phyloP scores from a whole-genome alignment of 2,888 invertebrate species.

The Rhodophaea formosa region DNA sequence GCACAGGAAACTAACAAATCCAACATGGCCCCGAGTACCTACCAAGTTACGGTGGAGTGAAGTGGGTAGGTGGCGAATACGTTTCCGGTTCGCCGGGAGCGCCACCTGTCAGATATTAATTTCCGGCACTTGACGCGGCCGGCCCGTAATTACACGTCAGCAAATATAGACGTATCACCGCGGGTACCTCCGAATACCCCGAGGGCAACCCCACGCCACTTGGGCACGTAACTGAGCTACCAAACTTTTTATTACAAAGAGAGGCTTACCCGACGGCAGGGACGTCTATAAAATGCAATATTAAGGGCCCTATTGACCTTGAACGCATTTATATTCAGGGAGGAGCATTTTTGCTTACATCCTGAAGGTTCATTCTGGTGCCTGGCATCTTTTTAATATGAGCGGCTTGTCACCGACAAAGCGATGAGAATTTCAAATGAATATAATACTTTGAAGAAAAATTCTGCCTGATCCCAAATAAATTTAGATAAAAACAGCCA shows the following conservation, averaged over 20 bases:
- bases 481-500: too few species aligned
- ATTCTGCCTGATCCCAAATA: too few species aligned
- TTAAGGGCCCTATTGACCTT: conserved; percentile 18
- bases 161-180: conserved; percentile 48
- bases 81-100: conserved; percentile 41
- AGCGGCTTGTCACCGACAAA: background rate
- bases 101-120: conserved; percentile 67
- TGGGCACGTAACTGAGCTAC: conserved; percentile 23
- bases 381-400: background rate
- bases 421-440: background rate
- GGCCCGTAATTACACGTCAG: conserved; percentile 54
- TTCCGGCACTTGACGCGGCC: conserved; percentile 61
- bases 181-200: conserved; percentile 14
- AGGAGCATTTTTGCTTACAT: conserved; percentile 17
- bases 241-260: conserved; percentile 24
- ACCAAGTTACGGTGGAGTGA: conserved; percentile 24
- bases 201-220: conserved; percentile 18
- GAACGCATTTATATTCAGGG: conserved; percentile 7
- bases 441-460: too few species aligned
- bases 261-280: conserved; percentile 13
- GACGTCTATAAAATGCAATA: conserved; percentile 19
- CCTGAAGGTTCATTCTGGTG: background rate
- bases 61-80: conserved; percentile 35
- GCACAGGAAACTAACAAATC: background rate
- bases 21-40: background rate